Evolutionary conservation across 2,797 vertebrate species (phyloP).

Genomic region (Tokudaia muenninki): DNA sequence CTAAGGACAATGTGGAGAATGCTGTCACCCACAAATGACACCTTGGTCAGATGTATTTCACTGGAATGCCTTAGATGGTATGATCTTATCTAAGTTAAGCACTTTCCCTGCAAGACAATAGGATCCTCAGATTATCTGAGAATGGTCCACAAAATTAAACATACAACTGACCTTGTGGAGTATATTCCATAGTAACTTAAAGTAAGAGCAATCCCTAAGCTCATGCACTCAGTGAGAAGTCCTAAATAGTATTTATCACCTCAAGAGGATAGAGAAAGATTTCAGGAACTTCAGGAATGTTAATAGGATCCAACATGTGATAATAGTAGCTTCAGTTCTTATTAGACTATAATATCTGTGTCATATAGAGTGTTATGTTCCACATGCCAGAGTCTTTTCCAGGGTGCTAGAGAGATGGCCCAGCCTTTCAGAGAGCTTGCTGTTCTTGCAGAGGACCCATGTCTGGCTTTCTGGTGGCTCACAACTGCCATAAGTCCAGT

Average conservation of each 20-base stretch:
- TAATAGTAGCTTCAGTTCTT: constrained; percentile 31
- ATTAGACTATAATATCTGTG: background rate
- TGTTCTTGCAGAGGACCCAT: background rate
- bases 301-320: background rate
- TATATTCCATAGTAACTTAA: background rate
- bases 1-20: background rate
- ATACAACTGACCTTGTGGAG: background rate
- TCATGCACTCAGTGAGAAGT: background rate
- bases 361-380: background rate
- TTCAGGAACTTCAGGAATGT: background rate
- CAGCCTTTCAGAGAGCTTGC: background rate
- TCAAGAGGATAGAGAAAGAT: background rate
- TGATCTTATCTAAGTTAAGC: background rate
- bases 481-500: background rate
- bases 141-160: constrained; percentile 17
- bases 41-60: background rate
- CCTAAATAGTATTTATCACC: background rate
- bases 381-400: background rate
- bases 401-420: background rate
- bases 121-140: background rate
- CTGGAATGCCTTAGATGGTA: background rate
- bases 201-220: background rate
- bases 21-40: background rate
- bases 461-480: background rate
- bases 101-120: background rate